Evolutionary conservation across 1,140 invertebrate species (phyloP).

Genomic region (silkworm (Bombyx mori)): ASM3026992v2 NC_085113.1:3179001-3179500

Average conservation of each 20-base stretch:
- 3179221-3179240: slow-evolving; percentile 34
- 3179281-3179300: slow-evolving; percentile 41
- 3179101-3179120: slow-evolving; percentile 31
- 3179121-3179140: slow-evolving; percentile 50
- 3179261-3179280: slow-evolving; percentile 31
- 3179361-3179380: too few relatives aligned
- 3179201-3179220: slow-evolving; percentile 54
- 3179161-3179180: slow-evolving; percentile 45
- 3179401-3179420: too few relatives aligned
- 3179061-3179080: too few relatives aligned
- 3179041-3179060: too few relatives aligned
- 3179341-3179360: slow-evolving; percentile 44
- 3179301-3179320: slow-evolving; percentile 46
- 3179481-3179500: too few relatives aligned
- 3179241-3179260: slow-evolving; percentile 40
- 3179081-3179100: slow-evolving; percentile 1
- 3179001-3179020: too few relatives aligned
- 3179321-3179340: slow-evolving; percentile 51
- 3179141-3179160: slow-evolving; percentile 49
- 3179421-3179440: too few relatives aligned
- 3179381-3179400: too few relatives aligned
- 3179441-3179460: too few relatives aligned
- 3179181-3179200: slow-evolving; percentile 37
- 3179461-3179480: too few relatives aligned
- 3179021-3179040: too few relatives aligned